Percentiles rank a stretch among this genome's conserved stretches.
Evolutionary conservation across 2,888 invertebrate species (phyloP).

Genomic region (Orchesellides sinensis): DNA sequence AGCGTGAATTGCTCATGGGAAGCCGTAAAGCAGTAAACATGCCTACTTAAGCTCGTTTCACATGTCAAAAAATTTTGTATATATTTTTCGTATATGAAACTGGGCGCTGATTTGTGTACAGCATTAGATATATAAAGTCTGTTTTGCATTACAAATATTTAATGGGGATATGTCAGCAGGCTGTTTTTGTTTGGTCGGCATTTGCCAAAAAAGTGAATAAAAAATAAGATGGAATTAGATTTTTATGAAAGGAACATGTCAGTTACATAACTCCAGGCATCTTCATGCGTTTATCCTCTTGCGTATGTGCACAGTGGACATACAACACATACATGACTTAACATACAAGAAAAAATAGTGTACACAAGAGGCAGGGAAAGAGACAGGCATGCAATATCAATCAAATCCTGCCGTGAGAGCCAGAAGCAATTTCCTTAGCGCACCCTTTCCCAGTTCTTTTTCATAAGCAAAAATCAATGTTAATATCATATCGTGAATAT

Average conservation of each 20-base stretch:
- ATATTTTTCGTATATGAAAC: conserved; percentile 13
- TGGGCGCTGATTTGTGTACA: background rate
- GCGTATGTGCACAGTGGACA: no score
- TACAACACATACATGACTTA: no score
- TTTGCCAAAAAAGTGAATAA: conserved; percentile 48
- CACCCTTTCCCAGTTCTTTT: background rate
- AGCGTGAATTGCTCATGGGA: conserved; percentile 55
- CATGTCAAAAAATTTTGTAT: conserved; percentile 50
- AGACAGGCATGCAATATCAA: conserved; percentile 62
- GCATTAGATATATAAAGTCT: conserved; percentile 20
- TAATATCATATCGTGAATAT: conserved; percentile 23
- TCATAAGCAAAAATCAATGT: conserved; percentile 28
- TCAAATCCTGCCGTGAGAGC: conserved; percentile 59
- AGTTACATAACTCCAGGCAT: conserved; percentile 54
- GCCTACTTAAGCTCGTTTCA: conserved; percentile 50
- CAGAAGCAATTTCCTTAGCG: conserved; percentile 44
- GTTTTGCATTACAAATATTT: conserved; percentile 64
- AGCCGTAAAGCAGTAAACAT: conserved; percentile 56
- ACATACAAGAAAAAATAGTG: conserved; percentile 11
- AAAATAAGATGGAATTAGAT: conserved; percentile 35
- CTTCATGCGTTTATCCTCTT: background rate
- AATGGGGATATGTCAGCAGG: conserved; percentile 55
- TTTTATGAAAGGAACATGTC: conserved; percentile 60
- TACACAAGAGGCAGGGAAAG: conserved; percentile 39
- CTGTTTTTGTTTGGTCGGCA: conserved; percentile 59